Conservation (phyloP, 2,888 invertebrate genomes). For the Lasioglossum zephyrum region DNA sequence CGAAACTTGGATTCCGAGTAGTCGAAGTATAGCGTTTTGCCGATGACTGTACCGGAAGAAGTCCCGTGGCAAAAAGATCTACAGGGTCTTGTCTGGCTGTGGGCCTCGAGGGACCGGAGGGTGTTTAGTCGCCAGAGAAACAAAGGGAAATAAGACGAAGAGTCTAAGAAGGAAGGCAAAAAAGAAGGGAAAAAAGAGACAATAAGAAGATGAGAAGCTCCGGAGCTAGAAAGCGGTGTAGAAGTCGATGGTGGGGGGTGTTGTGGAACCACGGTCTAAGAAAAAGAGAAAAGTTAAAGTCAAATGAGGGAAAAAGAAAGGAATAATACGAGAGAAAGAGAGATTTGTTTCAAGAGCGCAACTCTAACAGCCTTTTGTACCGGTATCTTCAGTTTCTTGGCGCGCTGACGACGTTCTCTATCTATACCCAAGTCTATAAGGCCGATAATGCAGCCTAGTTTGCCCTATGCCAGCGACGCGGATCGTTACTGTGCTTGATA, state of each 20-base stretch:
- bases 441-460: constrained; percentile 66
- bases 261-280: constrained; percentile 6
- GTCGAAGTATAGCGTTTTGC: constrained; percentile 46
- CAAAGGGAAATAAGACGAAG: constrained; percentile 74
- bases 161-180: constrained; percentile 38
- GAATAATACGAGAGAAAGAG: constrained; percentile 9
- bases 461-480: constrained; percentile 43
- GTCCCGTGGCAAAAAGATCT: constrained; percentile 69
- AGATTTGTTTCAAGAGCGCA: constrained; percentile 48
- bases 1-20: not conserved
- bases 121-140: constrained; percentile 71
- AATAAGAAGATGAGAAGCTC: constrained; percentile 57
- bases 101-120: constrained; percentile 64
- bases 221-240: constrained; percentile 55
- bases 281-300: constrained; percentile 42
- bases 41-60: constrained; percentile 76
- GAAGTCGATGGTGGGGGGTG: constrained; percentile 15
- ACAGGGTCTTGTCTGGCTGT: constrained; percentile 64
- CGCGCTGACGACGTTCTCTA: constrained; percentile 42
- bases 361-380: constrained; percentile 36
- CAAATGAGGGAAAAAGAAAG: constrained; percentile 16
- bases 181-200: constrained; percentile 42
- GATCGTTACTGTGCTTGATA: constrained; percentile 55
- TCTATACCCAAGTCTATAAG: constrained; percentile 59
- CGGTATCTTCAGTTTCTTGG: constrained; percentile 35